These are phyloP conservation scores for Acanthiza pusilla DNA, from an alignment of 2,797 vertebrate species.

Conservation along the genomic window DNA sequence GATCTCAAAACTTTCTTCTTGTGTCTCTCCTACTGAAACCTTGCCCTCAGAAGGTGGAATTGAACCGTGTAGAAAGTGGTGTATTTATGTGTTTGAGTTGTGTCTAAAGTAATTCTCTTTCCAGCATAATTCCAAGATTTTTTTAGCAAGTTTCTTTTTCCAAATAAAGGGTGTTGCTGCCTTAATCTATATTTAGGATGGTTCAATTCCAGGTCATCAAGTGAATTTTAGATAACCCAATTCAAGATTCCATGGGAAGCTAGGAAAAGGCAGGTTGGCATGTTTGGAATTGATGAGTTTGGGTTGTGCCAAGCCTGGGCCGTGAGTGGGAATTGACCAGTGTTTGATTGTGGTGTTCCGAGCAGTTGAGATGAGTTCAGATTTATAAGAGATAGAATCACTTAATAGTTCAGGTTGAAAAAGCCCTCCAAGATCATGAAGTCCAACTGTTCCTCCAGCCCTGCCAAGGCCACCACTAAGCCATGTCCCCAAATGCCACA, in stretches of 20 bases:
- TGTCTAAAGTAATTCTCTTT: neutral
- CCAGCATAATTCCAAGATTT: neutral
- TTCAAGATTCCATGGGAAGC: neutral
- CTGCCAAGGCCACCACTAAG: neutral
- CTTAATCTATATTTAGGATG: neutral
- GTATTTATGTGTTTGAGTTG: neutral
- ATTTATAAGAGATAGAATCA: neutral
- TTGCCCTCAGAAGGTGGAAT: neutral
- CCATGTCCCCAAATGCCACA: neutral
- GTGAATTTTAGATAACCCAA: neutral
- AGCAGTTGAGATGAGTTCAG: neutral
- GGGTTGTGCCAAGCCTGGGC: neutral
- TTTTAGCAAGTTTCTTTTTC: neutral
- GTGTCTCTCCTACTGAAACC: neutral
- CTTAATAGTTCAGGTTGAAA: neutral
- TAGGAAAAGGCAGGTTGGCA: neutral
- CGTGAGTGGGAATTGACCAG: accelerated
- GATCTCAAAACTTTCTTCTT: neutral
- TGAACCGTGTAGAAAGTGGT: neutral
- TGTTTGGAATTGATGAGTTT: accelerated
- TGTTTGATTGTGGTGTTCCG: accelerated
- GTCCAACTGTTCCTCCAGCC: neutral
- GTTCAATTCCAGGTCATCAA: neutral
- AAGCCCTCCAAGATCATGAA: neutral
- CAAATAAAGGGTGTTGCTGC: neutral